Conservation (phyloP, 1,140 invertebrate species). For the Brachionus manjavacas region DNA sequence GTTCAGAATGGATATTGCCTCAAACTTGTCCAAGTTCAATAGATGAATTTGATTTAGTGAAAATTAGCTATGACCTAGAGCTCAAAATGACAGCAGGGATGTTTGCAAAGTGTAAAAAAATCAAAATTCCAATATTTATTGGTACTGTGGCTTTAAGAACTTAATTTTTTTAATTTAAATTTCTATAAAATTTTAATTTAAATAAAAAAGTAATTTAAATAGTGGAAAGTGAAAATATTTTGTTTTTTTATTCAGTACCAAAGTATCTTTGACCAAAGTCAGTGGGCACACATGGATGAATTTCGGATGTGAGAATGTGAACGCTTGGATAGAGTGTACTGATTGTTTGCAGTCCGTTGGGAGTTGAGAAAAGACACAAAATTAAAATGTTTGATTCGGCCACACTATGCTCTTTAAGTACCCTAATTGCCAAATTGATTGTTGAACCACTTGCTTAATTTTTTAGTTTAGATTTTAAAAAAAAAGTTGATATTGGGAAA, state of each 20-base stretch:
- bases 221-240: not conserved
- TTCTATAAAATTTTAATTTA: not conserved
- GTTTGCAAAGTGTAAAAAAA: not conserved
- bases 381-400: conserved; percentile 87
- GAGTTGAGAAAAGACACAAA: conserved; percentile 92
- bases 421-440: conserved; percentile 83
- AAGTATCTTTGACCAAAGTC: conserved; percentile 42
- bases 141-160: not conserved
- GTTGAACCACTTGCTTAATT: conserved; percentile 77
- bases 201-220: not conserved
- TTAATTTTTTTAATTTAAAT: not conserved
- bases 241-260: conserved; percentile 27
- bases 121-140: not conserved
- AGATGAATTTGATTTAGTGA: not conserved
- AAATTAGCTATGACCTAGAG: not conserved
- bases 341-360: conserved; percentile 58
- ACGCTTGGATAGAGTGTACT: not conserved
- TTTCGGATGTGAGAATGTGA: conserved; percentile 16
- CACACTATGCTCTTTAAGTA: conserved; percentile 85
- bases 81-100: not conserved
- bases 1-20: not conserved
- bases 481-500: too few species aligned
- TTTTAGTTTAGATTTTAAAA: not conserved
- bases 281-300: conserved; percentile 5
- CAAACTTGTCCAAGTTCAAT: not conserved